phyloP scores from a whole-genome alignment of 1,140 invertebrate species.

The Magallana gigas region DNA sequence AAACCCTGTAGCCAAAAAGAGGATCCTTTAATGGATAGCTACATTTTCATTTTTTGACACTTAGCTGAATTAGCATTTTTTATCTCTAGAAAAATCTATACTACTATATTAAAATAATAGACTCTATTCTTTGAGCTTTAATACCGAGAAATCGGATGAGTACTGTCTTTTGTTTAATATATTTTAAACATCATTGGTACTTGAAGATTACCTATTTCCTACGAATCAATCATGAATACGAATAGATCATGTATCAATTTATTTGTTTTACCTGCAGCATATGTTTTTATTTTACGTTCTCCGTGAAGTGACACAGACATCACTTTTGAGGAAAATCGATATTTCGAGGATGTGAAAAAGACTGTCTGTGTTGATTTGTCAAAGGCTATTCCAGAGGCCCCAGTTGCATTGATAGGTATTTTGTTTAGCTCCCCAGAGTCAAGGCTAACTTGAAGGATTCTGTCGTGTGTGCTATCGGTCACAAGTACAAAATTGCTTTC shows the following conservation, averaged over 20 bases:
- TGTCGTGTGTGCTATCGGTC: background rate
- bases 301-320: background rate
- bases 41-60: no score
- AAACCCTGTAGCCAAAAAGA: background rate
- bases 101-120: no score
- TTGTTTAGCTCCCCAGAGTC: background rate
- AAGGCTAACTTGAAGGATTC: background rate
- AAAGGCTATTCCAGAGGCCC: background rate
- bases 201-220: no score
- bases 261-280: background rate
- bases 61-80: no score
- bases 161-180: no score
- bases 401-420: background rate
- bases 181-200: no score
- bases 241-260: background rate
- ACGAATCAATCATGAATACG: no score
- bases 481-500: background rate
- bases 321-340: background rate
- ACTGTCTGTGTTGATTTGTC: background rate
- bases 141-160: no score
- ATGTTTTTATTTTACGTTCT: background rate
- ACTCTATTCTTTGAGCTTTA: no score
- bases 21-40: background rate
- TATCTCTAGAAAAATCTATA: no score
- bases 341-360: background rate